These are phyloP conservation scores for Hypolimnas misippus DNA, from an alignment of 2,888 invertebrate species.

Conservation along the genomic window DNA sequence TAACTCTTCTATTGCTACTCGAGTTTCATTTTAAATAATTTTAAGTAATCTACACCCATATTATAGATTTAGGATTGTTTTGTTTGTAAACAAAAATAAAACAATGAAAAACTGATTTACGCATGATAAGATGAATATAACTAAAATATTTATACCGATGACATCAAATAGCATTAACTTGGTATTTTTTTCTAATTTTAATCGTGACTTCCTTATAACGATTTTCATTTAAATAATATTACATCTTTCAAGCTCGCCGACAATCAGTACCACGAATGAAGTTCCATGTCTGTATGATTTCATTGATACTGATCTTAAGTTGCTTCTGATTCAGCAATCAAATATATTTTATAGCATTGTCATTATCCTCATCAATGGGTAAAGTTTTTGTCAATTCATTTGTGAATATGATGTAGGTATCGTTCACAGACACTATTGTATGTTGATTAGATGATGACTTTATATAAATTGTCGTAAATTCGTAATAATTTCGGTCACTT, in stretches of 20 bases:
- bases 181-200: constrained; percentile 10
- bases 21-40: no score
- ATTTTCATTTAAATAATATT: constrained; percentile 36
- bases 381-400: not conserved
- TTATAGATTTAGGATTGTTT: not conserved
- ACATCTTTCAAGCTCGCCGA: constrained; percentile 15
- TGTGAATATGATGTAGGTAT: not conserved
- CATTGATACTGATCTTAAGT: constrained; percentile 11
- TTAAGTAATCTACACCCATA: no score
- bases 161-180: constrained; percentile 6
- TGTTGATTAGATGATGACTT: not conserved
- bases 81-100: no score
- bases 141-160: not conserved
- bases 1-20: no score
- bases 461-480: not conserved
- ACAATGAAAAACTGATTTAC: no score
- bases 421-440: not conserved
- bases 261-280: constrained; percentile 3
- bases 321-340: not conserved
- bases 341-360: not conserved
- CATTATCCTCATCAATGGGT: constrained; percentile 9
- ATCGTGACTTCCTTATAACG: constrained; percentile 33
- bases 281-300: constrained; percentile 16
- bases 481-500: not conserved
- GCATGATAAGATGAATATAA: no score